Conservation (phyloP, 2,797 vertebrate genomes). For the Crocidura indochinensis region DNA sequence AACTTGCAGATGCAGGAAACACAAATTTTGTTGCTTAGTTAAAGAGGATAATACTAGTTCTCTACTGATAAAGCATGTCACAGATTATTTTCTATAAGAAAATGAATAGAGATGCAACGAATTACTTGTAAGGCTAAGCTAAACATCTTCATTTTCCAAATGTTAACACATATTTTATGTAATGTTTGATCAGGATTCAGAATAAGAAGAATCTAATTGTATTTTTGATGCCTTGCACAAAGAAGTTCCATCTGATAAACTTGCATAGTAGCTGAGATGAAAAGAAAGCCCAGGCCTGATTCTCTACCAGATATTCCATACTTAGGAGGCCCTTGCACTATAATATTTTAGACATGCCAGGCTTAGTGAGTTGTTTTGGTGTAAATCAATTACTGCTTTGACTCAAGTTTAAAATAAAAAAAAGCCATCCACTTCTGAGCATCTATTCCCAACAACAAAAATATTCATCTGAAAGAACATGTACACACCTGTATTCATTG, state of each 20-base stretch:
- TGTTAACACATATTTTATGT: neutral
- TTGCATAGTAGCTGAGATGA: neutral
- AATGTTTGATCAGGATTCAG: constrained; percentile 19
- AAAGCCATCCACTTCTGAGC: no score
- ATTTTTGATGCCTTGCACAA: neutral
- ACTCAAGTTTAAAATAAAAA: no score
- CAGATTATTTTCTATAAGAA: constrained; percentile 34
- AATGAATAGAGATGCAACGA: constrained; percentile 5
- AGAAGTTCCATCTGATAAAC: neutral
- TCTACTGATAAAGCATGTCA: neutral
- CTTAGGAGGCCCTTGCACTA: neutral
- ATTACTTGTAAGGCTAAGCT: neutral
- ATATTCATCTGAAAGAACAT: no score
- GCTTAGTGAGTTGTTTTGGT: neutral
- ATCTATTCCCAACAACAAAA: no score
- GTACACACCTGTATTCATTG: no score
- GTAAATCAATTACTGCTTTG: neutral
- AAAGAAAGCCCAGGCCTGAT: neutral
- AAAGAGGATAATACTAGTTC: neutral
- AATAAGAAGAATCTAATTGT: neutral
- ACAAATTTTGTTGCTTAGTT: constrained; percentile 30
- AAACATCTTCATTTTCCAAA: neutral
- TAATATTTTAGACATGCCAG: neutral
- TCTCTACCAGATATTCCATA: neutral
- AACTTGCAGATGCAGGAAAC: neutral